Conservation (phyloP, 2,797 vertebrate species). For the Pangasius djambal region DNA sequence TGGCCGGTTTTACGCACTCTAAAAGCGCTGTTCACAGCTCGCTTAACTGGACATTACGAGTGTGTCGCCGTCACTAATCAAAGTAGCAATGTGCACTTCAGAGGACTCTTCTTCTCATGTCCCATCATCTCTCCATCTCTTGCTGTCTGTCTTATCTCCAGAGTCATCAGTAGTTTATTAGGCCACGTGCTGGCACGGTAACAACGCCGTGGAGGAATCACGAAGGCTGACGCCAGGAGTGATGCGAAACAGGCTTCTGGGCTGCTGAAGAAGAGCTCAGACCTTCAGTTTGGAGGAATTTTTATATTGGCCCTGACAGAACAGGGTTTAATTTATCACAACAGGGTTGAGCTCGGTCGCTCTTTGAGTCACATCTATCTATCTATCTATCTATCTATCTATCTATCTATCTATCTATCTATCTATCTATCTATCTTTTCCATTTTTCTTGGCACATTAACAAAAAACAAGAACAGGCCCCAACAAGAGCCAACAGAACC, state of each 20-base stretch:
- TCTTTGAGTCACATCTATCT: background rate
- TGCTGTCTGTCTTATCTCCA: constrained; percentile 21
- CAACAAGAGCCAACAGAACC: background rate
- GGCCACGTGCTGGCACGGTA: constrained; percentile 24
- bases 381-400: background rate
- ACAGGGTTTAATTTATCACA: background rate
- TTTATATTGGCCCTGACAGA: background rate
- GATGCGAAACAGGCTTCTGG: constrained; percentile 26
- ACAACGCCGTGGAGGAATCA: constrained; percentile 3
- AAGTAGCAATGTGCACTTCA: background rate
- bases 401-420: background rate
- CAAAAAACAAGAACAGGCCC: background rate
- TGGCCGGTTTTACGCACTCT: background rate
- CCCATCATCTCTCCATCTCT: constrained; percentile 9
- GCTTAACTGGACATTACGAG: constrained; percentile 9
- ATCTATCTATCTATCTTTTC: background rate
- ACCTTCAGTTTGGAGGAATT: background rate
- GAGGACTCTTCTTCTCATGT: background rate
- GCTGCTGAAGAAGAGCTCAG: background rate
- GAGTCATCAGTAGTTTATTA: constrained; percentile 36
- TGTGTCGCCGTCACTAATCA: background rate
- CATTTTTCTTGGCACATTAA: background rate
- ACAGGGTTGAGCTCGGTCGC: background rate
- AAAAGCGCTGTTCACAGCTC: background rate
- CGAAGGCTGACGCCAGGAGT: constrained; percentile 18